phyloP scores from a whole-genome alignment of 2,113 vertebrate genomes.

The Brachypodius melanocephalos region DNA sequence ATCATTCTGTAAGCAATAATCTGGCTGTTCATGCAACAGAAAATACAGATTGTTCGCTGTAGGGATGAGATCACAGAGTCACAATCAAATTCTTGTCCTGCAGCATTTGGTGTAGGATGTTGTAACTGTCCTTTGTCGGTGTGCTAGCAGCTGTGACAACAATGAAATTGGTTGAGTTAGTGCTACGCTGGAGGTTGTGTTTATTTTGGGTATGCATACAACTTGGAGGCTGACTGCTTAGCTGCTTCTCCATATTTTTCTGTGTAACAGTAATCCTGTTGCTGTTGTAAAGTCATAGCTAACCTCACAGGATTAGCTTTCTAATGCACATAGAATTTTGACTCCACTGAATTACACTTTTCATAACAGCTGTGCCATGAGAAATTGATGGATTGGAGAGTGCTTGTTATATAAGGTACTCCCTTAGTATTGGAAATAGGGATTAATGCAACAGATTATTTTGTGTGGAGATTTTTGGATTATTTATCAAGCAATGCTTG shows the following conservation, averaged over 20 bases:
- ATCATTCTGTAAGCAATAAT: background rate
- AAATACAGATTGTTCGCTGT: background rate
- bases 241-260: background rate
- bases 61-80: background rate
- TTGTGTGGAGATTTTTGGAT: background rate
- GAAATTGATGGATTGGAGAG: background rate
- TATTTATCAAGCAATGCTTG: background rate
- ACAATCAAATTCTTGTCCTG: background rate
- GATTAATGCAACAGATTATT: background rate
- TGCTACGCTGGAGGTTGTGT: background rate
- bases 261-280: background rate
- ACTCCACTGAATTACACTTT: background rate
- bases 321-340: background rate
- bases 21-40: background rate
- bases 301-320: background rate
- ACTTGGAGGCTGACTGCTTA: background rate
- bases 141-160: background rate
- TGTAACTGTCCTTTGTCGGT: background rate
- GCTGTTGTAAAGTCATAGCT: background rate
- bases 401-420: conserved; percentile 5
- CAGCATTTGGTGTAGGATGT: background rate
- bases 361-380: background rate
- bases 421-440: background rate
- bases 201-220: background rate
- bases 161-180: background rate